Evolutionary conservation across 2,113 vertebrate species (phyloP).

Genomic region (Rostratula benghalensis): DNA sequence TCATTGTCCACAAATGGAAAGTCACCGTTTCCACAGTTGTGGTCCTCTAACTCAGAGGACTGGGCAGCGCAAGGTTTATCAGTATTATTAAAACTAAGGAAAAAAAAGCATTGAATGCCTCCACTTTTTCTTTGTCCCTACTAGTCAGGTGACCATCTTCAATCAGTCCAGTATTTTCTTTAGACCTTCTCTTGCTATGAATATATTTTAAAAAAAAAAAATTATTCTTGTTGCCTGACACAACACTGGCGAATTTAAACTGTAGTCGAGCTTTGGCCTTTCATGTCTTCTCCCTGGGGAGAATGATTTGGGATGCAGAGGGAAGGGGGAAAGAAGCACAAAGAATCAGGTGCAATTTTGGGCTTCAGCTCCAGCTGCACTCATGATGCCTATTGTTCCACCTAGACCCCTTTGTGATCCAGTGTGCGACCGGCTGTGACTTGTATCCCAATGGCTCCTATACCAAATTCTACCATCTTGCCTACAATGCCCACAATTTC

Average conservation of each 20-base stretch:
- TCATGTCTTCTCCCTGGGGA: not conserved
- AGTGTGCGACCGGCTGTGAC: fast-evolving
- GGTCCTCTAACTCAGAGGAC: not conserved
- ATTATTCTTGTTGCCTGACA: not conserved
- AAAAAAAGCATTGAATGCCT: not conserved
- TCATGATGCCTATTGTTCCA: not conserved
- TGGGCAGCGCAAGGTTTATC: not conserved
- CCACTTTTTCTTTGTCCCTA: not conserved
- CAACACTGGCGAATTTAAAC: not conserved
- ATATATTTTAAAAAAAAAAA: not conserved
- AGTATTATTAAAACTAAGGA: not conserved
- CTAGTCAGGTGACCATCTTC: not conserved
- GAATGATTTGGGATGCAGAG: not conserved
- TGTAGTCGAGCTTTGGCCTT: not conserved
- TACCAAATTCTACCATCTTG: not conserved
- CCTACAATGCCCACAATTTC: not conserved
- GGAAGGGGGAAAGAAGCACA: not conserved
- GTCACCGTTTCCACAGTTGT: not conserved
- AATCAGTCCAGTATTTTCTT: not conserved
- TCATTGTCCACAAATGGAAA: not conserved
- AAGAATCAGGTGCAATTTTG: not conserved
- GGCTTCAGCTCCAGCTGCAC: not conserved
- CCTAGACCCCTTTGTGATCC: not conserved
- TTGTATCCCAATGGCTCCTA: not conserved
- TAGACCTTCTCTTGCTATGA: not conserved